Percentiles rank a stretch among this genome's conserved stretches.
These are phyloP conservation scores for Heteronetta atricapilla DNA, from an alignment of 2,113 vertebrate species.

Conservation along the genomic window DNA sequence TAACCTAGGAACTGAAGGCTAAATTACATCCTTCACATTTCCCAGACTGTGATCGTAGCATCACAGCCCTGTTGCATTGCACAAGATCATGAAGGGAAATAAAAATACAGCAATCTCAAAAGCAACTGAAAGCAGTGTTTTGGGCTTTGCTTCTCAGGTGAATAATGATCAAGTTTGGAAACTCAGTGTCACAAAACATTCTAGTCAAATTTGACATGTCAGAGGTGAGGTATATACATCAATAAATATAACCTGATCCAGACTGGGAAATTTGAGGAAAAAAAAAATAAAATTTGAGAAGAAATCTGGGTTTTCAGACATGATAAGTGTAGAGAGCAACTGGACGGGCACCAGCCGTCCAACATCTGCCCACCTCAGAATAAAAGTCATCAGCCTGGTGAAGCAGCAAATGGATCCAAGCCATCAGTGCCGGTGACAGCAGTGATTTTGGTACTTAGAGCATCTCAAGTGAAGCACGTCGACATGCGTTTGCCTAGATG, in stretches of 20 bases:
- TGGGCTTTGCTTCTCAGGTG: accelerated
- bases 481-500: background rate
- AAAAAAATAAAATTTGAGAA: background rate
- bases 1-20: background rate
- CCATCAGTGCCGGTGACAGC: background rate
- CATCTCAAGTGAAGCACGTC: background rate
- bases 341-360: background rate
- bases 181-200: background rate
- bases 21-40: background rate
- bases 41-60: background rate
- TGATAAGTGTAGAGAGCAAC: background rate
- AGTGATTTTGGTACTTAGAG: background rate
- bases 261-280: background rate
- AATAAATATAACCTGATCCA: background rate
- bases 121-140: background rate
- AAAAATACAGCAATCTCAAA: background rate
- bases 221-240: background rate
- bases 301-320: background rate
- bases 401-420: accelerated
- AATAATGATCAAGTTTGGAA: background rate
- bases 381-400: background rate
- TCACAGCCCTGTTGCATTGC: background rate
- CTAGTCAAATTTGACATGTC: background rate
- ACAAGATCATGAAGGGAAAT: background rate
- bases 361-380: background rate